These are phyloP conservation scores for Arothron firmamentum DNA, from an alignment of 2,113 vertebrate genomes.

Conservation along the genomic window DNA sequence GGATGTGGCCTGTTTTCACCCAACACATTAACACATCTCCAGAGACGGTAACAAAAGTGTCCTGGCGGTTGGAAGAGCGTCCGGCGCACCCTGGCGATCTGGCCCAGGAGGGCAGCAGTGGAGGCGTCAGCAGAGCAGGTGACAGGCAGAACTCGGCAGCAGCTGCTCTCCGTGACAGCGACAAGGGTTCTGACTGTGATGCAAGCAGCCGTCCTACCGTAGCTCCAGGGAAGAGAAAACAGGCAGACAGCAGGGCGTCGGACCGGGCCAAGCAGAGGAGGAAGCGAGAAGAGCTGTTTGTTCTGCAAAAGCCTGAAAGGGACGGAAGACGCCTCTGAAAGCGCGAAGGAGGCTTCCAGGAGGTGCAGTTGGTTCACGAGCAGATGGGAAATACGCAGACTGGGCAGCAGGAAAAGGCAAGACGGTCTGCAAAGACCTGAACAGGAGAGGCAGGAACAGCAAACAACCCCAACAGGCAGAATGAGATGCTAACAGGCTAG, in stretches of 20 bases:
- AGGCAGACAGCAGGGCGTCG: constrained; percentile 42
- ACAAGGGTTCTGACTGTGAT: constrained; percentile 57
- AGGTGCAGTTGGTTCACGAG: constrained; percentile 33
- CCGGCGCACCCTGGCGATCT: no score
- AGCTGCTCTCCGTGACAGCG: constrained; percentile 46
- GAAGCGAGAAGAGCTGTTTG: constrained; percentile 32
- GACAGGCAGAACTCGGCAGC: constrained; percentile 49
- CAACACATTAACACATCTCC: no score
- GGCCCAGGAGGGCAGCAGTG: neutral
- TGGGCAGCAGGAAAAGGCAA: neutral
- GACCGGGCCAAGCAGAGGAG: constrained; percentile 61
- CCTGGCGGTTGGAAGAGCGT: no score
- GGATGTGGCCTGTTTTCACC: no score
- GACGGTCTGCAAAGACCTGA: neutral
- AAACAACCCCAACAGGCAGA: neutral
- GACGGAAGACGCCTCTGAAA: neutral
- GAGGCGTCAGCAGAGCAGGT: neutral
- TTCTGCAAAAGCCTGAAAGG: constrained; percentile 21
- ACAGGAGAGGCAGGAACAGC: neutral
- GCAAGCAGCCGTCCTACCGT: constrained; percentile 58
- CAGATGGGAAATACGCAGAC: neutral
- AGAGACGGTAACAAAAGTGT: no score
- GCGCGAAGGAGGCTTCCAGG: constrained; percentile 19
- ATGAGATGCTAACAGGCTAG: no score
- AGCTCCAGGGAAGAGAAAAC: constrained; percentile 52